Evolutionary conservation across 2,888 invertebrate species (phyloP).

Genomic region (Heliconius aoede): DNA sequence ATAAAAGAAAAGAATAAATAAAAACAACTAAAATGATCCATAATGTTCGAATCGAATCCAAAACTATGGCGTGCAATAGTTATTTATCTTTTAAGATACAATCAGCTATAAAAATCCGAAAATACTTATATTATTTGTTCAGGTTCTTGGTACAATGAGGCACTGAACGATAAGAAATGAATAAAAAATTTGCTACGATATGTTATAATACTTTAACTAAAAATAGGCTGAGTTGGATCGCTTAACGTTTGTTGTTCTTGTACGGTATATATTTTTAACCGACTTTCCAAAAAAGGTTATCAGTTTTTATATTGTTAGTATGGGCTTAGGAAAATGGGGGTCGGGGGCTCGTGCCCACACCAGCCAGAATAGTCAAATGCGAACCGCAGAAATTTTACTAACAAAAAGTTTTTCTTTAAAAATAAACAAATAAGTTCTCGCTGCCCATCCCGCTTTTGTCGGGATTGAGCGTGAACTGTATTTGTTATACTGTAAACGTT

Average conservation of each 20-base stretch:
- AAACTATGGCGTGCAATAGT: slow-evolving; percentile 1
- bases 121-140: neutral
- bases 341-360: no score
- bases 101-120: slow-evolving; percentile 3
- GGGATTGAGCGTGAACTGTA: neutral
- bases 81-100: slow-evolving; percentile 2
- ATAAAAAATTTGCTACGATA: neutral
- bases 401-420: no score
- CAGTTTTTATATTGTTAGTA: no score
- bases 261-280: neutral
- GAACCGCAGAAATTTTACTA: no score
- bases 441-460: no score
- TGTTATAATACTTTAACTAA: neutral
- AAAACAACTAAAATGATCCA: neutral
- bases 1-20: neutral
- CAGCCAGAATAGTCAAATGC: no score
- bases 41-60: neutral
- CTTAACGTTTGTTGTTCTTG: no score
- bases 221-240: neutral
- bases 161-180: slow-evolving; percentile 8
- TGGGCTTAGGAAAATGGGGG: no score
- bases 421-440: no score
- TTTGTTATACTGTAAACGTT: neutral
- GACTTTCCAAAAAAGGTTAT: neutral
- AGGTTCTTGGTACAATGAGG: slow-evolving; percentile 11